Evolutionary conservation across 2,888 invertebrate species (phyloP), one percentile per base, ranked within the genome.

Genomic region (Luperina testacea): DNA sequence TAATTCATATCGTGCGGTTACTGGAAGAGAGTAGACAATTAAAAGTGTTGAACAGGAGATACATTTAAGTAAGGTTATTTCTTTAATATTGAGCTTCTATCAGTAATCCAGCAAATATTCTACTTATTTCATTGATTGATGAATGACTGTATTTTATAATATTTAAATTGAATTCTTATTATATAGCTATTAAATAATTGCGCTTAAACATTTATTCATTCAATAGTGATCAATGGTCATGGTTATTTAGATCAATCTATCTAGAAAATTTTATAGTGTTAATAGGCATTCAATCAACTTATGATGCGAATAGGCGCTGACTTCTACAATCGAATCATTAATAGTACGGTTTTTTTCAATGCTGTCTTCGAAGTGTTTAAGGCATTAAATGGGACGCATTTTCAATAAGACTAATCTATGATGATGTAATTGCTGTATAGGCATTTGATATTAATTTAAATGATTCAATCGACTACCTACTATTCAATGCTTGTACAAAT

Each of bases 161-260:
- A 79, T 82, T 75, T 51, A 8, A 77, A 70, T 80, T 57, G 63
- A 53, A 71, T 77, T 38, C 57, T 78, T 61, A 78, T 86, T 79
- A 53, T 70, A 27, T 38, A 74, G 71, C 67, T 24, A 63, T 72
- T 82, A 70, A 75, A 80, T 73, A 73, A 78, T 76, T 57, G 42
- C 42, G 48, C 32, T 67, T 27, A 69, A 80, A 75, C 63, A 64
- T 77, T 67, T 48, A 75, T 80, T 76, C 48, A 63, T 76, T 77
- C n/a, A 8, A 77, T 84, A 74, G 17, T 72, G 70, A 89, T 89
- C 75, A 78, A 78, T 68, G 42, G 61, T 27, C 77, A 73, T 77
- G 61, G 53, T 57, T 67, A 79, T 89, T 79, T 68, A 80, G 72
- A 80, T 80, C 64, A 78, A 82, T 87, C 20, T 72, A 70, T 77